phyloP scores from a whole-genome alignment of 2,797 vertebrate genomes.

The Myotis vivesi region DNA sequence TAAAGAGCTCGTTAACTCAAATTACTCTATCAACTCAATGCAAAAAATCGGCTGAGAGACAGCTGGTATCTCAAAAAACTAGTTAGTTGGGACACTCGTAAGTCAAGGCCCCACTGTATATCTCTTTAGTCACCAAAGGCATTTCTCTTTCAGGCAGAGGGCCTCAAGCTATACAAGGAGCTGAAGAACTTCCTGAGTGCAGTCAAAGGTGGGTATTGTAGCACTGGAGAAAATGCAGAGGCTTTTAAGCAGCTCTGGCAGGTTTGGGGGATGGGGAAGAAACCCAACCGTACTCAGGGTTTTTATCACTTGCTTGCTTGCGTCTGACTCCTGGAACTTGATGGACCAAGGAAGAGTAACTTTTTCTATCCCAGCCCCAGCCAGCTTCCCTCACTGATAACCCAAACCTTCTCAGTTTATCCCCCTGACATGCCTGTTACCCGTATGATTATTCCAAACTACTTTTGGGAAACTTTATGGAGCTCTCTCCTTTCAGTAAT shows the following conservation, averaged over 20 bases:
- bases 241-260: neutral
- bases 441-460: neutral
- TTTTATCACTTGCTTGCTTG: neutral
- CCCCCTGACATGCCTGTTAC: neutral
- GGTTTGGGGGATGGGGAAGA: neutral
- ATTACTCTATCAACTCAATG: too few species aligned
- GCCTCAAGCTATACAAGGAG: constrained; percentile 92
- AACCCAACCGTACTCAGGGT: neutral
- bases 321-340: neutral
- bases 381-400: neutral
- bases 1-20: too few species aligned
- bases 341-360: neutral
- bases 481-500: constrained; percentile 87
- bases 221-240: neutral
- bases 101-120: too few species aligned
- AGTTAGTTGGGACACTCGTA: too few species aligned
- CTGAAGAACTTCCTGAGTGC: constrained; percentile 91
- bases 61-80: too few species aligned
- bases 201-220: constrained; percentile 88
- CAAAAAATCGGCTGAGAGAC: too few species aligned
- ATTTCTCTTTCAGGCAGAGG: constrained; percentile 88
- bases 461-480: neutral
- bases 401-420: neutral
- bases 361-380: neutral
- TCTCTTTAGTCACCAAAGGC: constrained; percentile 32